These are phyloP conservation scores for Criorhina ranunculi DNA, from an alignment of 2,888 invertebrate genomes.

Conservation along the genomic window DNA sequence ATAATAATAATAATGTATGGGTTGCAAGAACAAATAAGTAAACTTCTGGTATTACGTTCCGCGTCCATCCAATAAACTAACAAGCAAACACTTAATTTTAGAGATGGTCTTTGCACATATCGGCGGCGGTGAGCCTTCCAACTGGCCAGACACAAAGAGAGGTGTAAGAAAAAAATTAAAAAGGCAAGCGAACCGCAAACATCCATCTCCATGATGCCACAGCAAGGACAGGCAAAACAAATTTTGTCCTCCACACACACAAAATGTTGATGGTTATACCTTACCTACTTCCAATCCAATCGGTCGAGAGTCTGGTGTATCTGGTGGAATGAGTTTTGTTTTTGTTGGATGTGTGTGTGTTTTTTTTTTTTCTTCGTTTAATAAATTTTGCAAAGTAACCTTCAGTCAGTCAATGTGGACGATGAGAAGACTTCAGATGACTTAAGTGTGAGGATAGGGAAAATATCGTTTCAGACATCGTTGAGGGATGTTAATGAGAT, in stretches of 20 bases:
- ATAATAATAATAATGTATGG: slow-evolving; percentile 62
- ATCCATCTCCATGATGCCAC: slow-evolving; percentile 57
- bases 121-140: slow-evolving; percentile 8
- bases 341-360: slow-evolving; percentile 16
- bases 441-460: slow-evolving; percentile 57
- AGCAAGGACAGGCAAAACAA: slow-evolving; percentile 61
- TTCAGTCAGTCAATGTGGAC: slow-evolving; percentile 40
- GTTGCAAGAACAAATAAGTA: slow-evolving; percentile 79
- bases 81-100: slow-evolving; percentile 59
- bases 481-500: slow-evolving; percentile 70
- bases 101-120: slow-evolving; percentile 40
- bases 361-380: slow-evolving; percentile 33
- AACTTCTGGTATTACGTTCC: slow-evolving; percentile 79
- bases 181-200: slow-evolving; percentile 48
- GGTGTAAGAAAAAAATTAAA: slow-evolving; percentile 67
- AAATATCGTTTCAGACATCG: slow-evolving; percentile 61
- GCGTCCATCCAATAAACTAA: slow-evolving; percentile 56
- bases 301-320: slow-evolving; percentile 7
- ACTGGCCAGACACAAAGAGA: slow-evolving; percentile 35
- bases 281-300: too few relatives aligned
- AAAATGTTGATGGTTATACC: background rate
- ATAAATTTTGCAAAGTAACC: slow-evolving; percentile 43
- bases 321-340: slow-evolving; percentile 22
- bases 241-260: slow-evolving; percentile 39
- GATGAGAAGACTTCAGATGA: slow-evolving; percentile 23